phyloP scores from a whole-genome alignment of 2,888 invertebrate genomes.

The Mantis religiosa region DNA sequence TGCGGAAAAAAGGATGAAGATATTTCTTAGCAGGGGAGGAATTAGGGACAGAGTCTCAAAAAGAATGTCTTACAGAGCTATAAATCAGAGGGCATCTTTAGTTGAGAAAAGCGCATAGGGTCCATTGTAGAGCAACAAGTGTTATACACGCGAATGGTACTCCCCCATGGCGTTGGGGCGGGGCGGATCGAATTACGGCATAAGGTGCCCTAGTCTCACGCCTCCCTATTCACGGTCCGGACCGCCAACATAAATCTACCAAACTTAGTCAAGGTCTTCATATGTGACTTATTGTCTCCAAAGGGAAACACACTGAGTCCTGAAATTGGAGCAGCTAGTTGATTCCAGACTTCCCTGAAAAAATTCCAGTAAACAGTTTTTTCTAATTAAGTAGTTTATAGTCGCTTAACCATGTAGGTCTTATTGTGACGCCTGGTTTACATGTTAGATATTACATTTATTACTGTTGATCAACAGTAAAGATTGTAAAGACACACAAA shows the following conservation, averaged over 20 bases:
- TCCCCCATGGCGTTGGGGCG: too few species aligned
- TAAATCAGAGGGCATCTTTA: neutral
- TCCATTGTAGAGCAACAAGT: neutral
- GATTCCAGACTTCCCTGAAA: neutral
- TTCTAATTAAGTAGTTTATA: too few species aligned
- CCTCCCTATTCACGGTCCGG: neutral
- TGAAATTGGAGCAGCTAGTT: neutral
- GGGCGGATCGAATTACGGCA: neutral
- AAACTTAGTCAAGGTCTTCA: neutral
- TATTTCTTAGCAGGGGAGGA: neutral
- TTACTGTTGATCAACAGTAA: too few species aligned
- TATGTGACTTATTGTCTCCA: neutral
- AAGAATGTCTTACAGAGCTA: neutral
- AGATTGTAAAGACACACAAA: too few species aligned
- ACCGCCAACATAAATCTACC: neutral
- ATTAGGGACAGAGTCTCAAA: neutral
- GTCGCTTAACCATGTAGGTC: too few species aligned
- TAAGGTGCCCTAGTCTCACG: neutral
- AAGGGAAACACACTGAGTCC: neutral
- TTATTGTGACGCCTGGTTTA: too few species aligned
- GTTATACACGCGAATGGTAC: neutral
- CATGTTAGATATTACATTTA: too few species aligned
- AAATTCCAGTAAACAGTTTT: too few species aligned
- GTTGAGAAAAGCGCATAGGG: neutral
- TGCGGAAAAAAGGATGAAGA: neutral